These are phyloP conservation scores for Molanna angustata DNA, from an alignment of 2,888 invertebrate genomes.

Conservation along the genomic window DNA sequence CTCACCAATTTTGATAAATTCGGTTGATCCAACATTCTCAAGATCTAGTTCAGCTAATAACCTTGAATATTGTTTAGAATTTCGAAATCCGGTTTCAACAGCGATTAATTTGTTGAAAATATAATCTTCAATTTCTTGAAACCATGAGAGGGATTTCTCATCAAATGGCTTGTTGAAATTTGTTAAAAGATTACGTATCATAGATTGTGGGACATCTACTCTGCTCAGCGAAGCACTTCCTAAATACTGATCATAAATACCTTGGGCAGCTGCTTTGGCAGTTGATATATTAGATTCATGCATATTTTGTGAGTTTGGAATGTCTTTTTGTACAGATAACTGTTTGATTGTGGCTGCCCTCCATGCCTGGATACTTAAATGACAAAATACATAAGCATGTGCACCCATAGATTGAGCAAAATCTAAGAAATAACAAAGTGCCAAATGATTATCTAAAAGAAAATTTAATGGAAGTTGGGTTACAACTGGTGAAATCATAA, in stretches of 20 bases:
- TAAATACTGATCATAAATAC: slow-evolving; percentile 75
- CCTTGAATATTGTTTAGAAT: slow-evolving; percentile 27
- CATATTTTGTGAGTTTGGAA: not conserved
- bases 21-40: slow-evolving; percentile 23
- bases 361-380: slow-evolving; percentile 70
- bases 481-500: slow-evolving; percentile 7
- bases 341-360: slow-evolving; percentile 22
- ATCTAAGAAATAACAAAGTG: slow-evolving; percentile 74
- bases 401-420: slow-evolving; percentile 68
- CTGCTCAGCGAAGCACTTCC: slow-evolving; percentile 66
- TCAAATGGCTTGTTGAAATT: slow-evolving; percentile 60
- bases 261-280: slow-evolving; percentile 62
- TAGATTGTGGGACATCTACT: slow-evolving; percentile 59
- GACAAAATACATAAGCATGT: slow-evolving; percentile 73
- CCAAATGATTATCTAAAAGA: slow-evolving; percentile 72
- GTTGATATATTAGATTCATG: slow-evolving; percentile 6
- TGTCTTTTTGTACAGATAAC: slow-evolving; percentile 8
- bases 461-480: slow-evolving; percentile 64
- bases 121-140: slow-evolving; percentile 77
- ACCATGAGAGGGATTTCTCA: slow-evolving; percentile 67
- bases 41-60: slow-evolving; percentile 29
- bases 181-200: slow-evolving; percentile 59
- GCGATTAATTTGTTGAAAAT: slow-evolving; percentile 49
- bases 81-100: slow-evolving; percentile 25
- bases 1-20: slow-evolving; percentile 14